Conservation (phyloP, 2,113 vertebrate genomes). For the Planiliza haematocheilus region DNA sequence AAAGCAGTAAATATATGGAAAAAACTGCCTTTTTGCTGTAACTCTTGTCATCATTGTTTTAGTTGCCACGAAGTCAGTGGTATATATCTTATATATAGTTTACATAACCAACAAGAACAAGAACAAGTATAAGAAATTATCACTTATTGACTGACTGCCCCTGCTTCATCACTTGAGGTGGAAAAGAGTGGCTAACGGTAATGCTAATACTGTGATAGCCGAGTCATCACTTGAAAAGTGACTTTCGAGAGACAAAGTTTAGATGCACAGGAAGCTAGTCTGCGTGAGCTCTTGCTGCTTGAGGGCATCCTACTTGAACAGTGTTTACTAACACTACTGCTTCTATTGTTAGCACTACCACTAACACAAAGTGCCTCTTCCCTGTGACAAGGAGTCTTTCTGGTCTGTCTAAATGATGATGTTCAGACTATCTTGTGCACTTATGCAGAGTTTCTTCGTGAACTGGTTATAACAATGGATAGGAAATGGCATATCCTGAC, state of each 20-base stretch:
- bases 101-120: too few relatives aligned
- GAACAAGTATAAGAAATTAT: too few relatives aligned
- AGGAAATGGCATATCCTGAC: slow-evolving; percentile 12
- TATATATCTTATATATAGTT: too few relatives aligned
- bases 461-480: slow-evolving; percentile 20
- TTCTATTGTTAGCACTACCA: slow-evolving; percentile 23
- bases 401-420: slow-evolving; percentile 23
- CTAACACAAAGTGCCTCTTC: slow-evolving; percentile 17
- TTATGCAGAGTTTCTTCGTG: slow-evolving; percentile 1
- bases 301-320: not conserved
- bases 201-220: not conserved
- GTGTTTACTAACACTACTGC: not conserved
- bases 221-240: not conserved
- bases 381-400: slow-evolving; percentile 8
- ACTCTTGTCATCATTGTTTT: too few relatives aligned
- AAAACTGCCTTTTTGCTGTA: too few relatives aligned
- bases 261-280: not conserved
- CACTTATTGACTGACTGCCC: not conserved
- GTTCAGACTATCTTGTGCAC: slow-evolving; percentile 30
- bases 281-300: not conserved
- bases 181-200: not conserved
- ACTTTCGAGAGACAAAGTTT: not conserved
- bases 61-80: too few relatives aligned
- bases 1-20: too few relatives aligned
- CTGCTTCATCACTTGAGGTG: not conserved